Evolutionary conservation across 2,888 invertebrate genomes (phyloP).

Genomic region (Charanyca ferruginea): DNA sequence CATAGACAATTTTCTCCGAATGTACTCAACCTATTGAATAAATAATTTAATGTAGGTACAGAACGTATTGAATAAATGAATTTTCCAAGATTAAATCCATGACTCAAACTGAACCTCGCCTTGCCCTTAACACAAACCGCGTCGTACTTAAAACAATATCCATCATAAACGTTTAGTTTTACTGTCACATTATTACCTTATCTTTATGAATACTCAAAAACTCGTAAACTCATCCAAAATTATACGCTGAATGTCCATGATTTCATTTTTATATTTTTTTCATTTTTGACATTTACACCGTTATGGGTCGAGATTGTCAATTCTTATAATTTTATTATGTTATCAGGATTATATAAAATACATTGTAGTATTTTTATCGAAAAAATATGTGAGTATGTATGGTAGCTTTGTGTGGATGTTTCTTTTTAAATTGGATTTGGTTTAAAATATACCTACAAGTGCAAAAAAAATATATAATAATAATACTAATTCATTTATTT

Average conservation of each 20-base stretch:
- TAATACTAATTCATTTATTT: too few relatives aligned
- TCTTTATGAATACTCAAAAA: conserved; percentile 79
- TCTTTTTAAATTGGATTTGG: background rate
- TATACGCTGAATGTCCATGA: conserved; percentile 68
- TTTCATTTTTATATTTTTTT: conserved; percentile 71
- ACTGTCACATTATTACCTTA: conserved; percentile 74
- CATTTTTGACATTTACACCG: conserved; percentile 67
- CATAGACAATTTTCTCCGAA: too few relatives aligned
- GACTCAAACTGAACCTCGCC: background rate
- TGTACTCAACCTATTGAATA: too few relatives aligned
- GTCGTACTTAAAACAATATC: conserved; percentile 68
- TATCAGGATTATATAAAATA: conserved; percentile 28
- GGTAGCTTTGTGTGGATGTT: background rate
- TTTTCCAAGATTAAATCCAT: too few relatives aligned
- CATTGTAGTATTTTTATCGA: conserved; percentile 14
- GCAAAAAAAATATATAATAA: too few relatives aligned
- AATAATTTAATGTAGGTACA: too few relatives aligned
- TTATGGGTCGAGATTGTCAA: conserved; percentile 69
- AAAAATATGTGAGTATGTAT: background rate
- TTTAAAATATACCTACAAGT: too few relatives aligned
- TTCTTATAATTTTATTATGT: conserved; percentile 57
- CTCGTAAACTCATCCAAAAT: conserved; percentile 77
- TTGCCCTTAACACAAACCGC: conserved; percentile 59
- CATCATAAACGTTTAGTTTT: conserved; percentile 80
- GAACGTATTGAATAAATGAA: too few relatives aligned